phyloP scores from a whole-genome alignment of 2,888 invertebrate genomes.

The Drosophila kanekoi region DNA sequence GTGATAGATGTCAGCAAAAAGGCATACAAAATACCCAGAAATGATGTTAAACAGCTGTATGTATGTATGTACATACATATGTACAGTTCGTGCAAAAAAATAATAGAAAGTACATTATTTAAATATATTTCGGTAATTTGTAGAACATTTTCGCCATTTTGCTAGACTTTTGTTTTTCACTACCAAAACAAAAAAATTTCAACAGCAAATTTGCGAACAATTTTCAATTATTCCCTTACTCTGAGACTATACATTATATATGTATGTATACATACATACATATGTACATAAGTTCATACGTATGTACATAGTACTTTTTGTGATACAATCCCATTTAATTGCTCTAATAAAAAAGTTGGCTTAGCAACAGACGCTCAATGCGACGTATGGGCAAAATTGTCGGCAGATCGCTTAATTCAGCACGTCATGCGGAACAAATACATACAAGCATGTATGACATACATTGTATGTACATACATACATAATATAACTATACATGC shows the following conservation, averaged over 20 bases:
- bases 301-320: conserved; percentile 27
- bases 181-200: neutral
- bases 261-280: conserved; percentile 1
- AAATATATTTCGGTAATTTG: conserved; percentile 10
- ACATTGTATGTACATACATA: conserved; percentile 13
- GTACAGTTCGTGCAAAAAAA: conserved; percentile 32
- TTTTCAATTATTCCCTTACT: conserved; percentile 10
- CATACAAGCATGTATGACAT: conserved; percentile 9
- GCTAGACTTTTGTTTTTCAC: conserved; percentile 1
- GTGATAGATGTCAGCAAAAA: conserved; percentile 6
- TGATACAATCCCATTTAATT: conserved; percentile 50
- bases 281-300: neutral
- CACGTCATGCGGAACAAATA: conserved; percentile 55
- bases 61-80: conserved; percentile 5
- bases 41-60: conserved; percentile 40
- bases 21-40: neutral
- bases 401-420: conserved; percentile 53
- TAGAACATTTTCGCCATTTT: conserved; percentile 1
- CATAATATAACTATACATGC: neutral
- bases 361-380: conserved; percentile 45
- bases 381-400: conserved; percentile 24
- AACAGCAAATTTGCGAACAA: conserved; percentile 15
- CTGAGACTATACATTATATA: conserved; percentile 3
- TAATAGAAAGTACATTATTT: conserved; percentile 17
- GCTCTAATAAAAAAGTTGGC: conserved; percentile 47